Evolutionary conservation across 2,113 vertebrate genomes (phyloP).

Genomic region (Anas platyrhynchos): DNA sequence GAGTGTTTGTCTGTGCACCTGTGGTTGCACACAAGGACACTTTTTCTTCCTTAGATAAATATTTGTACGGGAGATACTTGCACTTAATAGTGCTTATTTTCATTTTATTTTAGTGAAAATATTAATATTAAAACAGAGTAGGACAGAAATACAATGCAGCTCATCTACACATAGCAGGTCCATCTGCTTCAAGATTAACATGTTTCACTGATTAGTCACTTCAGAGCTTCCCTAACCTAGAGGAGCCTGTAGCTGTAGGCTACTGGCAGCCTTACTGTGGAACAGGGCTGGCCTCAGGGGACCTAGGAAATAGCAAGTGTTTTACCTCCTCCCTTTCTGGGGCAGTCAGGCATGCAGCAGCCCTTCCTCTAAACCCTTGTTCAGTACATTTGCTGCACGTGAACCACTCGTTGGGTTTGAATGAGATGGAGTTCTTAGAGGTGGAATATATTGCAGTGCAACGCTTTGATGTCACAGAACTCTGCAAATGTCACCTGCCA

Average conservation of each 20-base stretch:
- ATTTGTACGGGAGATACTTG: conserved; percentile 7
- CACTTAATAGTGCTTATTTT: conserved; percentile 8
- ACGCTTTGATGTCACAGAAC: background rate
- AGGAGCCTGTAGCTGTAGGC: background rate
- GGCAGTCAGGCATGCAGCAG: background rate
- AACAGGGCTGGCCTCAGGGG: background rate
- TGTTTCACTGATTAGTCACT: background rate
- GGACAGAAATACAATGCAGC: background rate
- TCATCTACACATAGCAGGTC: background rate
- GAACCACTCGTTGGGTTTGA: background rate
- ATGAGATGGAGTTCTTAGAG: background rate
- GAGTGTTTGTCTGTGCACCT: conserved; percentile 45
- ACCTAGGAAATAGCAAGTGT: background rate
- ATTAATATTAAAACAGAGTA: background rate
- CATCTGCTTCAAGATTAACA: background rate
- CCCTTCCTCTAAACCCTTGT: background rate
- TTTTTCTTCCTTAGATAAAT: conserved; percentile 35
- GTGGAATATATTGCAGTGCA: background rate
- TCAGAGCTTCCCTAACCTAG: background rate
- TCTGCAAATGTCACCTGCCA: background rate
- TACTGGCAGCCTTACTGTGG: background rate
- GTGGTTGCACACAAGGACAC: conserved; percentile 1
- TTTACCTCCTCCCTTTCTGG: background rate
- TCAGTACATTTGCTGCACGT: background rate
- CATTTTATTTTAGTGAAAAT: background rate